Evolutionary conservation across 2,888 invertebrate species (phyloP), one percentile per base, ranked within the genome.

Genomic region (Magallana nippona): DNA sequence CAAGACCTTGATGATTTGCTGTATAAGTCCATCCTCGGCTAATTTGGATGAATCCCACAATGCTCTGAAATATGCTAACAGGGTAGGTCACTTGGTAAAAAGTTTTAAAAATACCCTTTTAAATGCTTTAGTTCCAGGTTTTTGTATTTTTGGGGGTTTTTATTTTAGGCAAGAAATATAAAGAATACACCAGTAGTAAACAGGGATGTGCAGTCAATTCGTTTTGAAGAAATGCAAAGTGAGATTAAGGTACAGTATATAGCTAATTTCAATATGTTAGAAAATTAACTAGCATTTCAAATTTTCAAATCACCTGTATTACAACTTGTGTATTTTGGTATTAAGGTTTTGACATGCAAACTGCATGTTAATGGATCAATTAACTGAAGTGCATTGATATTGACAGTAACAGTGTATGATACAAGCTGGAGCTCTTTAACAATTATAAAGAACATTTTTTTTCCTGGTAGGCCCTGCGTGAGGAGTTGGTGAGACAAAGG

Each of bases 1-100:
- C 10, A 91, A 93, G 85, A 94, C 94, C 1, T 84, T 94, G 82
- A 94, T 94, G 94, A 93, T 94, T 56, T 94, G 94, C 83, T 94
- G 94, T 89, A 91, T 94, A 63, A 94, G 94, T 89, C 94, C 94
- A 0, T 91, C 94, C 11, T 87, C 91, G 8, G 90, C 92, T n/a
- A 94, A 92, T 88, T 92, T 94, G 90, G 94, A 94, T 88, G 94
- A 94, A 88, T 90, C 93, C 77, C 90, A 94, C 5, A 94, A 94
- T 89, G 92, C 94, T 5, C 91, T 94, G 10, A 94, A 94, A 88
- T 94, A 94, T 90, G 94, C 94, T 2, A 94, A 94, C 84, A 90
- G 94, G 91, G 94, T 94, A 87, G 89, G 92, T 82, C n/a, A 15
- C 55, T 15, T 13, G 27, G 19, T 71, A 8, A 55, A 13, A 44